Evolutionary conservation across 2,113 vertebrate genomes (phyloP).

Genomic region (Sciurus niger): DNA sequence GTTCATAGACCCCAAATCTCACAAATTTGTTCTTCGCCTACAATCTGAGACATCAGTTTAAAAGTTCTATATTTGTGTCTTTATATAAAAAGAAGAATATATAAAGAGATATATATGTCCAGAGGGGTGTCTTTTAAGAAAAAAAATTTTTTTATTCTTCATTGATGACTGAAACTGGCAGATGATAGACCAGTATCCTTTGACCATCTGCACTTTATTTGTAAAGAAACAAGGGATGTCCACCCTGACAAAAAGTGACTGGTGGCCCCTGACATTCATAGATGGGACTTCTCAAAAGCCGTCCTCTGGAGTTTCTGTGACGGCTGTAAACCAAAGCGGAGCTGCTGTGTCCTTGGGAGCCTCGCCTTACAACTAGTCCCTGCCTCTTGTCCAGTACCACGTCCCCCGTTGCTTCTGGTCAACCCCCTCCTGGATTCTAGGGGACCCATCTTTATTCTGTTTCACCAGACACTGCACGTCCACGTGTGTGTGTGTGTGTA

Average conservation of each 20-base stretch:
- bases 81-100: conserved; percentile 59
- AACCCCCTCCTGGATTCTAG: not conserved
- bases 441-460: not conserved
- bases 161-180: conserved; percentile 87
- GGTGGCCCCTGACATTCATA: not conserved
- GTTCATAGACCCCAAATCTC: conserved; percentile 92
- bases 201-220: conserved; percentile 91
- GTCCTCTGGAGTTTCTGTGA: conserved; percentile 63
- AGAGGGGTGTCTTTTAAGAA: conserved; percentile 76
- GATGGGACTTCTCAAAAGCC: conserved; percentile 69
- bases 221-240: conserved; percentile 75
- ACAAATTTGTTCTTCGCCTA: conserved; percentile 90
- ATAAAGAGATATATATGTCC: conserved; percentile 9
- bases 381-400: not conserved
- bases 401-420: not conserved
- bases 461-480: not conserved
- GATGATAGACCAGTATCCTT: conserved; percentile 87
- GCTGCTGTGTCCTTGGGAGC: conserved; percentile 70
- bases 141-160: conserved; percentile 78
- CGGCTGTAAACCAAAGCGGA: conserved; percentile 69
- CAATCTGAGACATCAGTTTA: conserved; percentile 91
- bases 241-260: not conserved
- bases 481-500: not conserved
- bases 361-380: conserved; percentile 69
- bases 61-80: conserved; percentile 76